Conservation (phyloP, 2,888 invertebrate species). For the Malacosoma neustria region DNA sequence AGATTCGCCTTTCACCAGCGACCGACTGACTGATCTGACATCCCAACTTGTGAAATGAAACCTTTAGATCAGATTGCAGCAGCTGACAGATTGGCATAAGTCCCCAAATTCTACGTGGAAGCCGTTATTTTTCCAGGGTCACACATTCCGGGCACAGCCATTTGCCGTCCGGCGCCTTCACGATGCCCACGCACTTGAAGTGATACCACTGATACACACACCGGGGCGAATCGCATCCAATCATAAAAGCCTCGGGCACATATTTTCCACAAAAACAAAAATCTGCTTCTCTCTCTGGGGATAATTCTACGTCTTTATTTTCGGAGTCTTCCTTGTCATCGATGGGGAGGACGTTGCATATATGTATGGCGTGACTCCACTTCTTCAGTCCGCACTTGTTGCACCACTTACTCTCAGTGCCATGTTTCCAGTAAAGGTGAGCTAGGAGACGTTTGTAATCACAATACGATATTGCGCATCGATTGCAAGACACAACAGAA, state of each 20-base stretch:
- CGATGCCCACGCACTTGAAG: slow-evolving; percentile 43
- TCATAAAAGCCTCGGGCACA: slow-evolving; percentile 35
- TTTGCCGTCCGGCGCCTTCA: slow-evolving; percentile 34
- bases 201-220: slow-evolving; percentile 48
- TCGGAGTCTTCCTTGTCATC: slow-evolving; percentile 21
- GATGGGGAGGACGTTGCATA: slow-evolving; percentile 42
- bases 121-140: slow-evolving; percentile 9
- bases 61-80: too few relatives aligned
- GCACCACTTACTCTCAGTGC: slow-evolving; percentile 43
- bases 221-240: slow-evolving; percentile 41
- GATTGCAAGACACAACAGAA: slow-evolving; percentile 27
- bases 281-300: slow-evolving; percentile 21
- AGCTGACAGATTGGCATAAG: too few relatives aligned
- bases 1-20: too few relatives aligned
- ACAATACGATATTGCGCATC: slow-evolving; percentile 34
- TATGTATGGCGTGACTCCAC: slow-evolving; percentile 42
- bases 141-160: slow-evolving; percentile 45
- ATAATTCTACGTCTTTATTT: slow-evolving; percentile 12
- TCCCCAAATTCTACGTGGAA: background rate
- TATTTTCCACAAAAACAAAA: slow-evolving; percentile 43
- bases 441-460: slow-evolving; percentile 41
- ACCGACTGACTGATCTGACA: too few relatives aligned
- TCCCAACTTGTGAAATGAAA: too few relatives aligned
- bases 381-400: slow-evolving; percentile 31
- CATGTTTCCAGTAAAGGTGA: slow-evolving; percentile 54